Conservation (phyloP, 1,140 invertebrate genomes). For the Heliothis subflexa region DNA sequence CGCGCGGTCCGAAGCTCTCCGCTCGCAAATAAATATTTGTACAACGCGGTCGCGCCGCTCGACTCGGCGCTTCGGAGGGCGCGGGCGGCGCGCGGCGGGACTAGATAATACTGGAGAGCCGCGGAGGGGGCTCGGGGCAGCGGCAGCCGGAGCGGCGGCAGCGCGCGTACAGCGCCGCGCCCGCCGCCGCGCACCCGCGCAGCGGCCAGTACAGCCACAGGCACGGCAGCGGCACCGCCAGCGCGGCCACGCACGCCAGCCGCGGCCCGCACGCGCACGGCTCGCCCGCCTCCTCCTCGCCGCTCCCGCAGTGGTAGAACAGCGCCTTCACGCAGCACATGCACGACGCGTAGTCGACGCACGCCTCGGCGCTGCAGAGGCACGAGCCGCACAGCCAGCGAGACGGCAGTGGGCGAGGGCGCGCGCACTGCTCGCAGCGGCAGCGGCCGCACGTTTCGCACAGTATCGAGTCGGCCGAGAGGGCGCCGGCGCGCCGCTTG, state of each 20-base stretch:
- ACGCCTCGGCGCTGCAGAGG: constrained; percentile 94
- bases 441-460: constrained; percentile 95
- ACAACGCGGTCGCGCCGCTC: constrained; percentile 74
- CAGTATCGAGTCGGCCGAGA: constrained; percentile 89
- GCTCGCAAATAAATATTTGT: constrained; percentile 85
- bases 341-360: constrained; percentile 95
- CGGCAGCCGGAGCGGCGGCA: constrained; percentile 89
- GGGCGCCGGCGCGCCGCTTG: constrained; percentile 80
- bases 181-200: constrained; percentile 91
- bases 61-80: constrained; percentile 63
- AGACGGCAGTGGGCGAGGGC: constrained; percentile 93
- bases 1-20: constrained; percentile 70
- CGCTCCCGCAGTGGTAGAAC: constrained; percentile 96
- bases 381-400: constrained; percentile 96
- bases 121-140: constrained; percentile 84
- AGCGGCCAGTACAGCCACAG: constrained; percentile 97
- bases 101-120: constrained; percentile 86
- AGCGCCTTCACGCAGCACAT: constrained; percentile 97
- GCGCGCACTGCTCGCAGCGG: constrained; percentile 94
- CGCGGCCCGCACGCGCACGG: constrained; percentile 93
- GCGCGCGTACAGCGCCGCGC: constrained; percentile 93
- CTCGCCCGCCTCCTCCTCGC: constrained; percentile 90
- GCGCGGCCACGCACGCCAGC: constrained; percentile 94
- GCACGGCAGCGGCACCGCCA: constrained; percentile 94
- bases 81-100: constrained; percentile 77